Evolutionary conservation across 2,113 vertebrate species (phyloP).

Genomic region (Oostethus manadensis): DNA sequence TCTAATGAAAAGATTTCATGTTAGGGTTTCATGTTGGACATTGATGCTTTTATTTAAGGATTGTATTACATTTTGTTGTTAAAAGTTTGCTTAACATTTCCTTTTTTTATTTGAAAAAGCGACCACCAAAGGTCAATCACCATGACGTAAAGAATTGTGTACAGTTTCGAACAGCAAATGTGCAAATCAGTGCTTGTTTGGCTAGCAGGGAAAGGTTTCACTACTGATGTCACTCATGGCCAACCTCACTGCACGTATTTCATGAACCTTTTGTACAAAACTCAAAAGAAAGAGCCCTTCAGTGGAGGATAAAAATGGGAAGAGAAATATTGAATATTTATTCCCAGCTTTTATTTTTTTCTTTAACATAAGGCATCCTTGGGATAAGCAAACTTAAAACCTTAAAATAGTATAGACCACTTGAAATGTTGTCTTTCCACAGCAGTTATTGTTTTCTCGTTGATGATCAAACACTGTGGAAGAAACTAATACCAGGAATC

Average conservation of each 20-base stretch:
- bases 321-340: slow-evolving; percentile 74
- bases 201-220: slow-evolving; percentile 48
- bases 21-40: too few species aligned
- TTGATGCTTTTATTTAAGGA: too few species aligned
- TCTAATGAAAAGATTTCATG: too few species aligned
- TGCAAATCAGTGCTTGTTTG: slow-evolving; percentile 59
- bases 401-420: slow-evolving; percentile 22
- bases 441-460: slow-evolving; percentile 7
- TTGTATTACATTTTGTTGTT: neutral
- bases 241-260: slow-evolving; percentile 64
- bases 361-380: slow-evolving; percentile 42
- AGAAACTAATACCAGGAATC: slow-evolving; percentile 27
- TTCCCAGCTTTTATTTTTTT: slow-evolving; percentile 52
- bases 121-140: too few species aligned
- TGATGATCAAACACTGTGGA: slow-evolving; percentile 35
- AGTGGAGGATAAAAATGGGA: slow-evolving; percentile 68
- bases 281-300: slow-evolving; percentile 65
- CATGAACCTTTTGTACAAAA: slow-evolving; percentile 75
- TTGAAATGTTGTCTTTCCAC: slow-evolving; percentile 10
- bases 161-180: neutral
- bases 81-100: neutral
- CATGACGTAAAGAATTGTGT: too few species aligned
- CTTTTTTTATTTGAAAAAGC: too few species aligned
- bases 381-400: slow-evolving; percentile 19
- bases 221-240: slow-evolving; percentile 69